phyloP scores from a whole-genome alignment of 2,797 vertebrate species.

The Limnodromus scolopaceus region DNA sequence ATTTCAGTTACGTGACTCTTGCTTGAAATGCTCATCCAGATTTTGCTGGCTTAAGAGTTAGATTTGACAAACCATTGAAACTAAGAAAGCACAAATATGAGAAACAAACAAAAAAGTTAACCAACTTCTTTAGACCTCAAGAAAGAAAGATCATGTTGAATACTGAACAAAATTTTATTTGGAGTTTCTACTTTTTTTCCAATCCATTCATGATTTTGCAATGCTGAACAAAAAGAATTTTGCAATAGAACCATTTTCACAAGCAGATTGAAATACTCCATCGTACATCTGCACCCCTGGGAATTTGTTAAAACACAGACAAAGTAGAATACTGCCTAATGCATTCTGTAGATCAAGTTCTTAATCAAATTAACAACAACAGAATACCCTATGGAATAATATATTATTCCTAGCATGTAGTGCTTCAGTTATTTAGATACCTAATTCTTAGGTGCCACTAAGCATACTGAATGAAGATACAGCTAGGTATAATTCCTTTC shows the following conservation, averaged over 20 bases:
- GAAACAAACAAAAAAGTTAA: background rate
- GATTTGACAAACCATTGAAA: background rate
- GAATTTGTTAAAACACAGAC: background rate
- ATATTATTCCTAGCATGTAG: background rate
- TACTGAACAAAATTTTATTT: background rate
- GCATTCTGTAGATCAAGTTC: background rate
- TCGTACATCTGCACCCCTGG: background rate
- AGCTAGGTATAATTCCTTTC: background rate
- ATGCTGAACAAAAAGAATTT: slow-evolving; percentile 9
- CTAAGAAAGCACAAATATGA: background rate
- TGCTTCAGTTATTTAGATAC: background rate
- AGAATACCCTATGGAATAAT: background rate
- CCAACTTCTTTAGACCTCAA: background rate
- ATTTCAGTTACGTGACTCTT: background rate
- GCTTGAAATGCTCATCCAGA: background rate
- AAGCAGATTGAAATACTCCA: background rate
- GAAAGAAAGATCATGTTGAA: background rate
- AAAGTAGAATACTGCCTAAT: background rate
- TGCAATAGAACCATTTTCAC: background rate
- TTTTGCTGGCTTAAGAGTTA: background rate
- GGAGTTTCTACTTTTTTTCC: background rate
- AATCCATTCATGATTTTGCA: slow-evolving; percentile 4
- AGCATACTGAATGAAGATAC: background rate
- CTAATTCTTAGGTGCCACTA: background rate
- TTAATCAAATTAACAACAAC: slow-evolving; percentile 14